Conservation (phyloP, 2,113 vertebrate species). For the Syrrhaptes paradoxus region DNA sequence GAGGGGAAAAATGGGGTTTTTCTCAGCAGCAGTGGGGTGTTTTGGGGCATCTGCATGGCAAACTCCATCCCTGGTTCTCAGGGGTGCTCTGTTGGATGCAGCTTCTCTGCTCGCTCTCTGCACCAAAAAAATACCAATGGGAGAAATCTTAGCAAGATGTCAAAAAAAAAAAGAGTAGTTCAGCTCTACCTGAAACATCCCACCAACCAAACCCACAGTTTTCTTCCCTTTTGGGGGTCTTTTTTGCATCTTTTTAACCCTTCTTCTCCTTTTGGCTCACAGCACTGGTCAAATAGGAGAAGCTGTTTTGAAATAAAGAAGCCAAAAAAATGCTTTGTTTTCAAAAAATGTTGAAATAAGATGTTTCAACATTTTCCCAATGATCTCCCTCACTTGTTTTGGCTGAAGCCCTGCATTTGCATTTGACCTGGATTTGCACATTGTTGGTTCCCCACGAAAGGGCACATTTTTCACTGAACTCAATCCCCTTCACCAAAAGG, state of each 20-base stretch:
- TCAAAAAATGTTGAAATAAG: conserved; percentile 33
- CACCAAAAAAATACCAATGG: background rate
- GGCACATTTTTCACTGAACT: conserved; percentile 50
- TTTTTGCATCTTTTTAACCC: conserved; percentile 24
- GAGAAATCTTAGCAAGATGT: background rate
- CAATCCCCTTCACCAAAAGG: background rate
- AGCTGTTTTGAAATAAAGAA: conserved; percentile 29
- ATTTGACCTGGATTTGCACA: conserved; percentile 69
- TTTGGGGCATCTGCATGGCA: background rate
- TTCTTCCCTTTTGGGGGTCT: background rate
- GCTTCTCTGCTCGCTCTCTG: background rate
- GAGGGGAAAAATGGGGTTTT: background rate
- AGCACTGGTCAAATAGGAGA: background rate
- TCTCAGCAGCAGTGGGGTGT: background rate
- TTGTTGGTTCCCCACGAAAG: conserved; percentile 62
- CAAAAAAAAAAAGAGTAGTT: background rate
- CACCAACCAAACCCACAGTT: background rate
- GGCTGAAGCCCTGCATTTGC: conserved; percentile 52
- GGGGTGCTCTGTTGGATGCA: background rate
- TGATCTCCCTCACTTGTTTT: conserved; percentile 52
- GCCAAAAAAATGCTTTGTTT: background rate
- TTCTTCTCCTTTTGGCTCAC: background rate
- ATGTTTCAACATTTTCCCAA: conserved; percentile 57
- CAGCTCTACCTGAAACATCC: background rate
- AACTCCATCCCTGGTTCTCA: background rate